Percentiles rank a stretch among this genome's conserved stretches.
phyloP scores from a whole-genome alignment of 2,888 invertebrate genomes.

The Salticus scenicus region DNA sequence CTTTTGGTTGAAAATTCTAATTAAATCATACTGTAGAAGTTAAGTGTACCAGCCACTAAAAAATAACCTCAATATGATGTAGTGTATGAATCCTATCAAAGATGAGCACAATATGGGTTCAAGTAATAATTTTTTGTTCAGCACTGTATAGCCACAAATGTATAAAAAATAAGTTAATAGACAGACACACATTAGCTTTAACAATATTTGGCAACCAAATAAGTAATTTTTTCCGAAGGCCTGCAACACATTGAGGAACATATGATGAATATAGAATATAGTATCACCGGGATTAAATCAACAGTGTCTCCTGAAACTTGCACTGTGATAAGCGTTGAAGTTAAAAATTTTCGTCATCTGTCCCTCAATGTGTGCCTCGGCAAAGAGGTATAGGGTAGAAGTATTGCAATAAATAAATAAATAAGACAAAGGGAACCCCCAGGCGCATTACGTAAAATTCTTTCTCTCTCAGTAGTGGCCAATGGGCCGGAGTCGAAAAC shows the following conservation, averaged over 20 bases:
- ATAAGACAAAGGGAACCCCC: constrained; percentile 51
- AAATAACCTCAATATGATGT: background rate
- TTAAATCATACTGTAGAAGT: background rate
- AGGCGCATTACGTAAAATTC: background rate
- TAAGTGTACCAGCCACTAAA: background rate
- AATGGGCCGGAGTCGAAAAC: background rate
- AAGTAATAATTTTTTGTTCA: background rate
- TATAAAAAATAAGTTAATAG: background rate
- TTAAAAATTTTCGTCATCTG: too few relatives aligned
- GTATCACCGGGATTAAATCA: too few relatives aligned
- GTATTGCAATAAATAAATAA: constrained; percentile 50
- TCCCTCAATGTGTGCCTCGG: too few relatives aligned
- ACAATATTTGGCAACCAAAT: constrained; percentile 19
- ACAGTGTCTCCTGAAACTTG: too few relatives aligned
- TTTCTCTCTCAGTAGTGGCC: background rate
- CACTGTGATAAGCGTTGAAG: too few relatives aligned
- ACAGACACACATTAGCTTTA: background rate
- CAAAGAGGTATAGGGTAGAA: background rate
- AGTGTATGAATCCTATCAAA: background rate
- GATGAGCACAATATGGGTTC: background rate
- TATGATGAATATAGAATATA: too few relatives aligned
- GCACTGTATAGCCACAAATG: background rate
- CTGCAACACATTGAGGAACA: background rate
- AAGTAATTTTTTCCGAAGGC: background rate
- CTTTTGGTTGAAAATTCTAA: background rate